phyloP scores from a whole-genome alignment of 92 coral and sea anemone genomes.

The Zoanthus solanderi region DNA sequence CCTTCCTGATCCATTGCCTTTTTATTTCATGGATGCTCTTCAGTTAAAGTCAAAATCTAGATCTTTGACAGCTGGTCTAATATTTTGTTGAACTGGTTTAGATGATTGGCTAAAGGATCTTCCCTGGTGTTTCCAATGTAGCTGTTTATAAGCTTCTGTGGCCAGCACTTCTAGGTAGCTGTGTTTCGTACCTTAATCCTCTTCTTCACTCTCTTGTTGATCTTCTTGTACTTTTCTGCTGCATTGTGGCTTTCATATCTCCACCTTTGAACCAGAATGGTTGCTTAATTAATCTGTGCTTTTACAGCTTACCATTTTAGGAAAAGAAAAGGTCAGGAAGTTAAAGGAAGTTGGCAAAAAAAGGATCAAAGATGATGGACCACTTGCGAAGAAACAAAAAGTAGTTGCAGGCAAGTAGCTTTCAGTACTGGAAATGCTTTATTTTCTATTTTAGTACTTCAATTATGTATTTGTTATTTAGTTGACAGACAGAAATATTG shows the following conservation, averaged over 20 bases:
- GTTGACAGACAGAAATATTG: not conserved
- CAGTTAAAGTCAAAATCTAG: too few relatives aligned
- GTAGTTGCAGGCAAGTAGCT: constrained; percentile 60
- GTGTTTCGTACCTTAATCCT: too few relatives aligned
- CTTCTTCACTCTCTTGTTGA: not conserved
- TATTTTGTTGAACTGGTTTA: too few relatives aligned
- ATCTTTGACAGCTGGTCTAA: too few relatives aligned
- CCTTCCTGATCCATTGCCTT: too few relatives aligned
- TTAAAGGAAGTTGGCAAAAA: constrained; percentile 41
- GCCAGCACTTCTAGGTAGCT: not conserved
- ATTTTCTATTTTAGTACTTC: not conserved
- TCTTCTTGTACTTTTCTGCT: not conserved
- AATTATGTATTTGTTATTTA: not conserved
- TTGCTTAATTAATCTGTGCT: not conserved
- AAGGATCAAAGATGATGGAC: constrained; percentile 49
- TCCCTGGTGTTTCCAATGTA: too few relatives aligned
- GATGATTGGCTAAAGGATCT: too few relatives aligned
- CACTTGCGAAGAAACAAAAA: constrained; percentile 71
- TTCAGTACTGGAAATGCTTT: not conserved
- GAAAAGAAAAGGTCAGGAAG: constrained; percentile 68
- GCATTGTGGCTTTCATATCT: not conserved
- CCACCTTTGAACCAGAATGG: not conserved
- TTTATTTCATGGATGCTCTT: too few relatives aligned
- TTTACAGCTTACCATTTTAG: constrained; percentile 69
- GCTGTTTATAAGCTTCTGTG: too few relatives aligned